Evolutionary conservation across 92 coral and sea anemone genomes (phyloP).

Genomic region (Pocillopora meandrina): DNA sequence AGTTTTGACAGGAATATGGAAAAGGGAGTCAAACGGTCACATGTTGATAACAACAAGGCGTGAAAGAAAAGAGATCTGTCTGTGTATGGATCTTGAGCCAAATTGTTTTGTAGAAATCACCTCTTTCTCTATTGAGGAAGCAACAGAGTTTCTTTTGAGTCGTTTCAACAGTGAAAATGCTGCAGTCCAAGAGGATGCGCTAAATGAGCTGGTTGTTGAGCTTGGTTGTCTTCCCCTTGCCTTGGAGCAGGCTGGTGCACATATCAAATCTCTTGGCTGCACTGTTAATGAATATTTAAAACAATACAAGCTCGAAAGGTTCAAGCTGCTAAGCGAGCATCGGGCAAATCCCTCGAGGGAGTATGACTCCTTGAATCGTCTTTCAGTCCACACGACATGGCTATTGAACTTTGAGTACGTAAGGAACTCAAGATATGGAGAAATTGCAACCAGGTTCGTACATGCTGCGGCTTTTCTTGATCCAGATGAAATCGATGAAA

Average conservation of each 20-base stretch:
- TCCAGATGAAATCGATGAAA: conserved; percentile 39
- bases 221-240: conserved; percentile 42
- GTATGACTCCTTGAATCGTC: conserved; percentile 61
- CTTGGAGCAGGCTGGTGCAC: conserved; percentile 53
- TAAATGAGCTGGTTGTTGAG: conserved; percentile 58
- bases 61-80: conserved; percentile 51
- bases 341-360: conserved; percentile 44
- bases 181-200: conserved; percentile 15
- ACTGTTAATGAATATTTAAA: conserved; percentile 50
- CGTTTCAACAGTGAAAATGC: conserved; percentile 27
- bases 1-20: conserved; percentile 38
- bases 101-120: conserved; percentile 43
- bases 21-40: conserved; percentile 58
- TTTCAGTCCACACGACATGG: conserved; percentile 77
- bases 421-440: conserved; percentile 10
- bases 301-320: conserved; percentile 47
- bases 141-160: conserved; percentile 47
- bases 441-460: conserved; percentile 23
- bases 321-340: conserved; percentile 48
- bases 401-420: conserved; percentile 56
- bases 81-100: conserved; percentile 43
- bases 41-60: conserved; percentile 78
- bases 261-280: conserved; percentile 46
- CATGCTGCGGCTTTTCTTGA: conserved; percentile 34
- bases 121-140: conserved; percentile 46